Conservation (phyloP, 1,140 invertebrate species). For the Mycetomoellerius zeteki region DNA sequence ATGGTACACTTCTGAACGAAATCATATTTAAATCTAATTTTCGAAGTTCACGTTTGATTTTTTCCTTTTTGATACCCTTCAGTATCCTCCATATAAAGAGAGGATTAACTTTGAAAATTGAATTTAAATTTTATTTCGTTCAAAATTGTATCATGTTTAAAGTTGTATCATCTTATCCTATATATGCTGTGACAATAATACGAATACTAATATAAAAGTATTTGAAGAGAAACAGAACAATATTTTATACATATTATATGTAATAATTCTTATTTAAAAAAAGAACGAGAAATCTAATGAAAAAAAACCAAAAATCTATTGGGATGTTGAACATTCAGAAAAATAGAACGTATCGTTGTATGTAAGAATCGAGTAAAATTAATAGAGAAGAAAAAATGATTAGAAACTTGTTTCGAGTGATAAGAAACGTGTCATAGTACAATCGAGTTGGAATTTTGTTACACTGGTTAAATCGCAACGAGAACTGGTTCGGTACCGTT, state of each 20-base stretch:
- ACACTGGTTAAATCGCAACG: conserved; percentile 26
- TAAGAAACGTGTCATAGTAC: not conserved
- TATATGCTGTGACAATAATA: not conserved
- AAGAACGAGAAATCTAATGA: too few relatives aligned
- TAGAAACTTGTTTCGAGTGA: not conserved
- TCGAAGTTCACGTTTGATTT: too few relatives aligned
- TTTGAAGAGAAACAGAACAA: not conserved
- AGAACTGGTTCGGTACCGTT: conserved; percentile 7
- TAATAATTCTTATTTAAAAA: conserved; percentile 2
- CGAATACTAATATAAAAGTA: not conserved
- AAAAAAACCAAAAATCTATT: not conserved
- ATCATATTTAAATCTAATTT: too few relatives aligned
- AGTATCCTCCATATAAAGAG: too few relatives aligned
- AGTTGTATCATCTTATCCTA: too few relatives aligned
- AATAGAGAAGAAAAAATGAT: not conserved
- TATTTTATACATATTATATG: conserved; percentile 1
- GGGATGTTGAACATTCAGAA: not conserved
- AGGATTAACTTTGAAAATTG: too few relatives aligned
- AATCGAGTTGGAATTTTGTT: conserved; percentile 28
- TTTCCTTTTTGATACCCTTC: too few relatives aligned
- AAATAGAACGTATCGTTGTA: not conserved
- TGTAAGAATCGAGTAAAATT: not conserved
- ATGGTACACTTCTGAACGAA: too few relatives aligned
- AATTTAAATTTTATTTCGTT: too few relatives aligned
- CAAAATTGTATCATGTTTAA: too few relatives aligned